Percentiles rank a stretch among this genome's conserved stretches.
These are phyloP conservation scores for Drymodes brunneopygia DNA, from an alignment of 2,113 vertebrate species.

Conservation along the genomic window DNA sequence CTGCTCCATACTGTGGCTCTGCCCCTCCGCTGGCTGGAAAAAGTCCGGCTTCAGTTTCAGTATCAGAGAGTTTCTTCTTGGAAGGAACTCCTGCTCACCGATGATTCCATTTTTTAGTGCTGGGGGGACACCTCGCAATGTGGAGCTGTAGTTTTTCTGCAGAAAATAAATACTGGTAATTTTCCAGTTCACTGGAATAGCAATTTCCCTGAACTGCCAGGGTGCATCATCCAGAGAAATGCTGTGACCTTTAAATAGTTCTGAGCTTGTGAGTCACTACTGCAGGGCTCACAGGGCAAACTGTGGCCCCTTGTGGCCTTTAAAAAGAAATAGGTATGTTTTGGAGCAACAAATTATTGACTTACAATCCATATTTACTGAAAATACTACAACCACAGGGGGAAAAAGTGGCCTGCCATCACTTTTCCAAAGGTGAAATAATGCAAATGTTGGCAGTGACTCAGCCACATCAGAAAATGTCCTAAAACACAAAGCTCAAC, in stretches of 20 bases:
- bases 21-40: constrained; percentile 55
- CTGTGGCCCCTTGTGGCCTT: background rate
- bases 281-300: background rate
- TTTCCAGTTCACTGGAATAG: background rate
- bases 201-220: background rate
- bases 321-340: background rate
- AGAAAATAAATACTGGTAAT: constrained; percentile 1
- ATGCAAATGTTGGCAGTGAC: background rate
- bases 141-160: constrained; percentile 90
- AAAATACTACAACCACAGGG: background rate
- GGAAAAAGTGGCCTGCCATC: background rate
- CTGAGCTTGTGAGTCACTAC: background rate
- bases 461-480: background rate
- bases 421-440: background rate
- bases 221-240: background rate
- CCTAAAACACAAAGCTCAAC: background rate
- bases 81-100: constrained; percentile 72
- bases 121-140: constrained; percentile 75
- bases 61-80: constrained; percentile 82
- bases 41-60: constrained; percentile 78
- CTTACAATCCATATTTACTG: background rate
- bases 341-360: background rate
- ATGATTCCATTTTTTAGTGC: constrained; percentile 82
- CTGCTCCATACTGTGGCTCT: constrained; percentile 74
- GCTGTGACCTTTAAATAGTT: background rate